Evolutionary conservation across 2,888 invertebrate species (phyloP), one percentile per base, ranked within the genome.

Genomic region (Zootermopsis nevadensis): DNA sequence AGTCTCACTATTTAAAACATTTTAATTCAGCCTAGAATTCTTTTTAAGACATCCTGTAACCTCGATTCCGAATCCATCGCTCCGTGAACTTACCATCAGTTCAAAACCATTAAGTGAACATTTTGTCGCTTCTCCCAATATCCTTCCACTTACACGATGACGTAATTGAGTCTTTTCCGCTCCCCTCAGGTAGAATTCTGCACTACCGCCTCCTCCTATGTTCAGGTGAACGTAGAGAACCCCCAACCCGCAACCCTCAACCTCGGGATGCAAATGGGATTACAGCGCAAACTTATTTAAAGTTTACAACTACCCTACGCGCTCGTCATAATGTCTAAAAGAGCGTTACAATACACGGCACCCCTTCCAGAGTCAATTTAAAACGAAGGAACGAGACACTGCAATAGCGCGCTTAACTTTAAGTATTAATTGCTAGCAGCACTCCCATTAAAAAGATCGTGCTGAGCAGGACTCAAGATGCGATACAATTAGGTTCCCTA

Each of bases 161-260:
- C 31, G 33, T 69, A 69, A 69, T 69, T 69, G 69, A 69, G 69
- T 69, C 31, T 69, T 27, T 66, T n/a, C 66, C 66, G 27, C n/a
- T 27, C 66, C n/a, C 53, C 4, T 4, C 69, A 69, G 69, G 69
- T 69, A 69, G 8, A 33, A 33, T 4, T 30, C 31, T 33, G 69
- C 22, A 33, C 60, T 60, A 33, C 33, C 7, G 33, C 22, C 33
- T 8, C 4, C 7, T 33, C 31, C 33, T 69, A n/a, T 8, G n/a
- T 27, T 60, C 60, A 60, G 60, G 60, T 60, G n/a, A 12, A n/a
- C 2, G 8, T 1, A 27, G 60, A 27, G 60, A 24, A 10, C 27
- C n/a, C 27, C 60, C 60, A 27, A 27, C 60, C 60, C 60, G 7
- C 60, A 27, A 60, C 60, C n/a, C 60, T 60, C 27, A 3, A 4